Conservation (phyloP, 2,113 vertebrate species). For the Anthoscopus minutus region DNA sequence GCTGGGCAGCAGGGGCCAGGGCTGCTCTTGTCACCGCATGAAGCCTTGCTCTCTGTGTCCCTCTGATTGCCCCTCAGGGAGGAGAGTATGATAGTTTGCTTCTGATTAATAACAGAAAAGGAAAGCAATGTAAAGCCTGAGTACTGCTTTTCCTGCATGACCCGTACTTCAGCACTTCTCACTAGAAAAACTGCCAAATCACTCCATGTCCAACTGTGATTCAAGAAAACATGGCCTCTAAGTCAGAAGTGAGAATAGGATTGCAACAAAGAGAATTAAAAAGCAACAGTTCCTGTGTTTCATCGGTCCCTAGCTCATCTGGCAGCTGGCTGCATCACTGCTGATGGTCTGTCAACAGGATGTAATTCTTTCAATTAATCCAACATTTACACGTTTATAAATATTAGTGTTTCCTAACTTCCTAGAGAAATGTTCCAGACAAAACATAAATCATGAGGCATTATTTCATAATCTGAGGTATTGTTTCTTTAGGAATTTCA, state of each 20-base stretch:
- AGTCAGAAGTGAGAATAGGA: neutral
- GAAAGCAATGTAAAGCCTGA: neutral
- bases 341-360: accelerated
- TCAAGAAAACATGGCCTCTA: neutral
- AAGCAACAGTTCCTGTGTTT: neutral
- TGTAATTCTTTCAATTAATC: neutral
- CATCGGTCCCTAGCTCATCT: neutral
- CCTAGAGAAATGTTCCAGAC: neutral
- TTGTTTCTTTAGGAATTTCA: neutral
- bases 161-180: neutral
- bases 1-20: neutral
- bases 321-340: neutral
- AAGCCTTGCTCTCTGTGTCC: neutral
- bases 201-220: neutral
- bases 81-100: neutral
- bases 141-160: neutral
- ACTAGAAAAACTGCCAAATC: neutral
- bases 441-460: neutral
- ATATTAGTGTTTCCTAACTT: neutral
- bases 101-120: neutral
- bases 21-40: neutral
- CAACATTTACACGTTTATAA: neutral
- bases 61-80: neutral
- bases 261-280: neutral
- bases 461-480: too few species aligned